A percentile compares a stretch with the other conserved stretches of the same genome.
Evolutionary conservation across 2,797 vertebrate genomes (phyloP).

Genomic region (Morelia viridis): DNA sequence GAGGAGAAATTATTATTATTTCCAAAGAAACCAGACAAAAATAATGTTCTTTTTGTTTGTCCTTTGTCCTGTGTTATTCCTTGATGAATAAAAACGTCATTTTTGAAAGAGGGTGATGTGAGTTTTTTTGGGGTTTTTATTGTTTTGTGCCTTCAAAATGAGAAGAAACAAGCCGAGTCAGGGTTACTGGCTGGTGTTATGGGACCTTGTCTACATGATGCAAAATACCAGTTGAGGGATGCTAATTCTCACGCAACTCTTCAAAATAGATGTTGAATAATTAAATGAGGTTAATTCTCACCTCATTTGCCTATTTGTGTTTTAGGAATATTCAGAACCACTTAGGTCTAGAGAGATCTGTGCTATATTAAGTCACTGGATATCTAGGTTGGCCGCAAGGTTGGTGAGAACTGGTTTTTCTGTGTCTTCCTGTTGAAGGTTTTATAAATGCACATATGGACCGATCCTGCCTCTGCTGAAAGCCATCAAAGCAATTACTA

Average conservation of each 20-base stretch:
- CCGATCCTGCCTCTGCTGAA: conserved; percentile 26
- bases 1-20: background rate
- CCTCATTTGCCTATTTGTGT: conserved; percentile 1
- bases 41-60: background rate
- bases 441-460: background rate
- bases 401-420: too few species aligned
- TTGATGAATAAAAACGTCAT: background rate
- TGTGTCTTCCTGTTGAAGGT: background rate
- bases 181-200: conserved; percentile 32
- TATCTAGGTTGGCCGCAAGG: background rate
- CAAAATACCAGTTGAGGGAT: conserved; percentile 12
- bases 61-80: background rate
- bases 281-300: background rate
- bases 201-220: conserved; percentile 19
- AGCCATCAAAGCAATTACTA: conserved; percentile 58
- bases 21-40: conserved; percentile 43
- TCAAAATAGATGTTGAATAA: conserved; percentile 8
- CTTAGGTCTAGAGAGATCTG: background rate
- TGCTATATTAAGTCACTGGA: too few species aligned
- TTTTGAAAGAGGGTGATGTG: background rate
- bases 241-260: conserved; percentile 11
- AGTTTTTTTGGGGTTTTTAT: background rate
- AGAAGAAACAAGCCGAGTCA: conserved; percentile 24
- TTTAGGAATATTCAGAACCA: background rate
- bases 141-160: conserved; percentile 30